phyloP scores from a whole-genome alignment of 2,888 invertebrate genomes.

The Caenorhabditis becei region DNA sequence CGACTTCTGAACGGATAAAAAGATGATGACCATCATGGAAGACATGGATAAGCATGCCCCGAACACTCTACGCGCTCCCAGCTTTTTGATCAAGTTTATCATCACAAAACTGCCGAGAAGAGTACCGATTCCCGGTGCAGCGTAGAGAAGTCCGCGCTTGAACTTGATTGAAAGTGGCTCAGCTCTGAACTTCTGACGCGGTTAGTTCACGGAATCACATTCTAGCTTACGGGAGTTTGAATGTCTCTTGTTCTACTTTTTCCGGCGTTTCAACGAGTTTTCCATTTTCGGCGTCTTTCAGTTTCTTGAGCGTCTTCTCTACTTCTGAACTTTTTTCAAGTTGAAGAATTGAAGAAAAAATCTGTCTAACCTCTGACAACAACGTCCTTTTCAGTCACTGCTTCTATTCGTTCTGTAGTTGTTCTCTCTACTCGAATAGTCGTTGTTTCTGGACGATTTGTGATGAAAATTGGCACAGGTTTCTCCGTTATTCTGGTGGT shows the following conservation, averaged over 20 bases:
- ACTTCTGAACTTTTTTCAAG: conserved; percentile 41
- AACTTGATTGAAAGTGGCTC: conserved; percentile 15
- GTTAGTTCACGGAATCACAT: not conserved
- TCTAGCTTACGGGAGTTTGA: conserved; percentile 1
- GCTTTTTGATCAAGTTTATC: conserved; percentile 19
- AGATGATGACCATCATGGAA: not conserved
- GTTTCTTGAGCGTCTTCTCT: conserved; percentile 45
- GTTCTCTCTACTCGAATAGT: conserved; percentile 16
- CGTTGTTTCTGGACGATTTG: conserved; percentile 50
- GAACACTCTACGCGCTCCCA: conserved; percentile 40
- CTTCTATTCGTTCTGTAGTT: conserved; percentile 9
- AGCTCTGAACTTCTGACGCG: conserved; percentile 1
- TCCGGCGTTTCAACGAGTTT: not conserved
- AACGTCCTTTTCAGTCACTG: conserved; percentile 29
- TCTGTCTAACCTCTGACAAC: conserved; percentile 30
- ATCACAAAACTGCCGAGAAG: conserved; percentile 37
- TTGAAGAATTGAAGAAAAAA: not conserved
- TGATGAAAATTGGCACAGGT: conserved; percentile 49
- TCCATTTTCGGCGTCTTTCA: conserved; percentile 51
- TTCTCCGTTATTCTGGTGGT: conserved; percentile 45
- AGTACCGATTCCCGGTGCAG: conserved; percentile 54
- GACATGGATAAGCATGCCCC: conserved; percentile 19
- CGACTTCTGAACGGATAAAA: conserved; percentile 28
- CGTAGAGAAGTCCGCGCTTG: conserved; percentile 33
- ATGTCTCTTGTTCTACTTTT: conserved; percentile 11